Percentiles rank a stretch among this genome's conserved stretches.
phyloP scores from a whole-genome alignment of 2,113 vertebrate genomes.

The Mystacornis crossleyi region DNA sequence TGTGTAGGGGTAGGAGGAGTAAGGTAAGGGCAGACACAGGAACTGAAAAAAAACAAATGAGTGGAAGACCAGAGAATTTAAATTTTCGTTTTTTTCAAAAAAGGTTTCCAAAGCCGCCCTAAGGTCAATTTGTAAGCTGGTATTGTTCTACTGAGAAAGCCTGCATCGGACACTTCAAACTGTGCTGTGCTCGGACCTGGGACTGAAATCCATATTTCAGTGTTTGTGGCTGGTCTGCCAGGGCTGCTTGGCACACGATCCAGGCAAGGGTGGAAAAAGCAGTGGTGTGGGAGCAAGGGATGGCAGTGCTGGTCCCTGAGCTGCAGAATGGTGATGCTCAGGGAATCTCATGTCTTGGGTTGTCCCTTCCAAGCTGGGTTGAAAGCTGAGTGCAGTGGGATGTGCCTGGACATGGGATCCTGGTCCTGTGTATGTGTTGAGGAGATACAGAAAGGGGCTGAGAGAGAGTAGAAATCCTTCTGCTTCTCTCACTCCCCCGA shows the following conservation, averaged over 20 bases:
- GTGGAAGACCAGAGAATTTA: background rate
- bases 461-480: background rate
- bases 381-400: background rate
- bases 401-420: background rate
- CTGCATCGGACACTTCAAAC: background rate
- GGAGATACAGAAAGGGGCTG: background rate
- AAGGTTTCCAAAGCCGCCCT: background rate
- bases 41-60: background rate
- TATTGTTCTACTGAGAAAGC: background rate
- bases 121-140: background rate
- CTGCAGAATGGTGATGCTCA: background rate
- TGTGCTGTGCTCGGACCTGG: background rate
- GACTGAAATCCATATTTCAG: background rate
- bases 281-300: background rate
- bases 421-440: background rate
- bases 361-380: background rate
- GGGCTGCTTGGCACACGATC: background rate
- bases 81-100: background rate
- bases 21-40: background rate
- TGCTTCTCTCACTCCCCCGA: fast-evolving
- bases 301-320: background rate
- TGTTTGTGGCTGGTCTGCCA: background rate
- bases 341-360: background rate
- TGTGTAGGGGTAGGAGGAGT: background rate
- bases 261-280: background rate